Conservation (phyloP, 2,888 invertebrate genomes). For the Nymphalis polychloros region DNA sequence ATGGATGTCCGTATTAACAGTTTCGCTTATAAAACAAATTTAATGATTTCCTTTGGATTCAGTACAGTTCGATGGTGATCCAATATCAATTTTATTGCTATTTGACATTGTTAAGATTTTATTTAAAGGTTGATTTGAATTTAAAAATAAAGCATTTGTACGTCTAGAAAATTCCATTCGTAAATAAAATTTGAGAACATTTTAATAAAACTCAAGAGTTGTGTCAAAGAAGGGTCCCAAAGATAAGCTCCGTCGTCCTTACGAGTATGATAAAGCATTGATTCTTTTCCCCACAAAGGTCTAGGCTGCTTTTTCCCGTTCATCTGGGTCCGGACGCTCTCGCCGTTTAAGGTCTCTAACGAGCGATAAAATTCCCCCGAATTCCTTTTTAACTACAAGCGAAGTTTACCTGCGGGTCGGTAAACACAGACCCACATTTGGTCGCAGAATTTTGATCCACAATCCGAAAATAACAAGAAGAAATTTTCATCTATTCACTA, state of each 20-base stretch:
- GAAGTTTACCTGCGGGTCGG: conserved; percentile 77
- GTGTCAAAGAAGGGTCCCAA: background rate
- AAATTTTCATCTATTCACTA: conserved; percentile 36
- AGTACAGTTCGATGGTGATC: too few species aligned
- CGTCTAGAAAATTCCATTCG: too few species aligned
- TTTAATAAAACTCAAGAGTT: background rate
- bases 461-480: conserved; percentile 62
- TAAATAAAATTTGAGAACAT: background rate
- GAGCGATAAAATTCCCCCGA: conserved; percentile 74
- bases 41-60: too few species aligned
- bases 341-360: conserved; percentile 71
- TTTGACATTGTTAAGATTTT: too few species aligned
- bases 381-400: conserved; percentile 75
- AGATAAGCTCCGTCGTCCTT: conserved; percentile 1
- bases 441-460: conserved; percentile 69
- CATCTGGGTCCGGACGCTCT: conserved; percentile 25
- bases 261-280: conserved; percentile 23
- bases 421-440: conserved; percentile 76
- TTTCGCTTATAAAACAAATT: too few species aligned
- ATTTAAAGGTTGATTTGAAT: too few species aligned
- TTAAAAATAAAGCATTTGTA: too few species aligned
- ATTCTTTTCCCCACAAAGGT: conserved; percentile 20
- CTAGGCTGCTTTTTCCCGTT: conserved; percentile 33
- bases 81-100: too few species aligned
- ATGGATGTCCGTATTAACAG: too few species aligned